A percentile compares a stretch with the other conserved stretches of the same genome.
Evolutionary conservation across 2,888 invertebrate species (phyloP).

Genomic region (Lasioglossum vierecki): DNA sequence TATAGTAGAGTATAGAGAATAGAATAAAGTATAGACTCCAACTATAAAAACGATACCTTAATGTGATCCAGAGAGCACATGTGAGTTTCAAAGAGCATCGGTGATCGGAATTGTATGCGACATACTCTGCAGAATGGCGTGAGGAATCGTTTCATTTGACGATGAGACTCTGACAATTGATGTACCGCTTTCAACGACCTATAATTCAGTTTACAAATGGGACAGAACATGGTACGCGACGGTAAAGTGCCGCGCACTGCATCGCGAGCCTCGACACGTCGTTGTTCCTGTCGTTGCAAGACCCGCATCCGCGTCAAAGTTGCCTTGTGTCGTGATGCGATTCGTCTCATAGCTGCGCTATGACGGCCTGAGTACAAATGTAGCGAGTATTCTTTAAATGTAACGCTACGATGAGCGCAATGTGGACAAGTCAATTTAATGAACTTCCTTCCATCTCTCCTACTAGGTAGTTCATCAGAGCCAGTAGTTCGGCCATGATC

Average conservation of each 20-base stretch:
- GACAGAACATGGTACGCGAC: constrained; percentile 89
- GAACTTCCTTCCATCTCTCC: constrained; percentile 85
- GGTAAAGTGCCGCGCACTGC: constrained; percentile 87
- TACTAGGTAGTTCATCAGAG: constrained; percentile 81
- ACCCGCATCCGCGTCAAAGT: constrained; percentile 91
- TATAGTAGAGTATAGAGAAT: too few relatives aligned
- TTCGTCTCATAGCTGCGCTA: constrained; percentile 89
- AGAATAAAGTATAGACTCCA: too few relatives aligned
- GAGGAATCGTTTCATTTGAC: constrained; percentile 93
- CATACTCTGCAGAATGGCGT: constrained; percentile 93
- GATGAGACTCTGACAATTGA: constrained; percentile 91
- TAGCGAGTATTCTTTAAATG: constrained; percentile 90
- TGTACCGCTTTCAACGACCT: constrained; percentile 91
- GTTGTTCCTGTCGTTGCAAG: constrained; percentile 92
- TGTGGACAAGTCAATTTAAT: constrained; percentile 92
- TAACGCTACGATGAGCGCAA: constrained; percentile 90
- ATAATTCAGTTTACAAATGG: constrained; percentile 90
- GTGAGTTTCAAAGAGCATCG: constrained; percentile 94
- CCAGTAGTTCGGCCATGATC: constrained; percentile 78
- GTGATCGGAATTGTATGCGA: constrained; percentile 91
- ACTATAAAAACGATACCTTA: constrained; percentile 85
- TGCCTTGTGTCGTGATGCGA: constrained; percentile 90
- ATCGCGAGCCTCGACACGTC: constrained; percentile 89
- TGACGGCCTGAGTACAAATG: constrained; percentile 90
- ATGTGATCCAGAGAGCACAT: constrained; percentile 92